Conservation (phyloP, 2,888 invertebrate genomes). For the Coleophora deauratella region DNA sequence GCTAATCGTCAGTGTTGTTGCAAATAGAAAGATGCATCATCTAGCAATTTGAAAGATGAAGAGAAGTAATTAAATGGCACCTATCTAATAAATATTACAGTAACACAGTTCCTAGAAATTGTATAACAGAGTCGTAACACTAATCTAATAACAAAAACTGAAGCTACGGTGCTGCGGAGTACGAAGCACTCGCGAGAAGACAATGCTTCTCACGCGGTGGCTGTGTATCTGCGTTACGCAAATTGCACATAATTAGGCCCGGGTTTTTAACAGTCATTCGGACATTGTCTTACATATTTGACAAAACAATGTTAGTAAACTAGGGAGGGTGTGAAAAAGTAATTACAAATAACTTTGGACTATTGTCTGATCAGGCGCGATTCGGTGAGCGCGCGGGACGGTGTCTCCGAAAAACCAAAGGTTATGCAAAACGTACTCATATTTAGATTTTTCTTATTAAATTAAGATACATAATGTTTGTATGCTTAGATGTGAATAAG, state of each 20-base stretch:
- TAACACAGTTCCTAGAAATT: constrained; percentile 42
- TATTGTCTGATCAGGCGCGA: constrained; percentile 24
- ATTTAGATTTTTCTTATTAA: no score
- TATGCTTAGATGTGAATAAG: no score
- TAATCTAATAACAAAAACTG: constrained; percentile 36
- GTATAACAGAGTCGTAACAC: constrained; percentile 45
- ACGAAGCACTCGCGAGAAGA: constrained; percentile 15
- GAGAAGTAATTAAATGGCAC: not conserved
- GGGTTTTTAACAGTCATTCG: constrained; percentile 38
- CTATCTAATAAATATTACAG: constrained; percentile 15
- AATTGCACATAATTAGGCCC: constrained; percentile 46
- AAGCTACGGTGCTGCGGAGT: constrained; percentile 17
- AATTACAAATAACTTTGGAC: constrained; percentile 26
- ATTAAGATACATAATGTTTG: no score
- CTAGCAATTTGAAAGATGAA: no score
- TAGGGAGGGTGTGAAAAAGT: constrained; percentile 31
- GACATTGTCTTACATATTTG: constrained; percentile 43
- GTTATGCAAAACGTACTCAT: no score
- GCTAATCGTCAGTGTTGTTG: no score
- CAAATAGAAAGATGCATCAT: no score
- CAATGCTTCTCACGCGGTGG: constrained; percentile 39
- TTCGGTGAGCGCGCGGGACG: constrained; percentile 24
- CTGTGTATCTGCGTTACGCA: constrained; percentile 45
- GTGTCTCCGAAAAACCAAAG: constrained; percentile 16
- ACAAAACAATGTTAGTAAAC: constrained; percentile 36